These are phyloP conservation scores for Sandelia bainsii DNA, from an alignment of 2,797 vertebrate species.

Conservation along the genomic window DNA sequence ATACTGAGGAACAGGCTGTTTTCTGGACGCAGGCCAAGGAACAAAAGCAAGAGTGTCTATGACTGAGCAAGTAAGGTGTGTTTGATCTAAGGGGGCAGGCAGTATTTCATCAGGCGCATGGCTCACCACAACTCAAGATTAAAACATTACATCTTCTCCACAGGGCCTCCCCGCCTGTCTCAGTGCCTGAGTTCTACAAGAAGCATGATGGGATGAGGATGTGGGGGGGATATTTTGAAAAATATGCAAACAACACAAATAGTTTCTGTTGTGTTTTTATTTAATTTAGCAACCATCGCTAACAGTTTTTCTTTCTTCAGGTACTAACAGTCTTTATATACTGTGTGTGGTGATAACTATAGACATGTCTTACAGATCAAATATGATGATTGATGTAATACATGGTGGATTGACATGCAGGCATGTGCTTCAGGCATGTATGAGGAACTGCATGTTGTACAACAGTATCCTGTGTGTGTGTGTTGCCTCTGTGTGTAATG, in stretches of 20 bases:
- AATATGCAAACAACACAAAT: slow-evolving; percentile 6
- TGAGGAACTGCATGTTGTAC: slow-evolving; percentile 33
- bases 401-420: slow-evolving; percentile 41
- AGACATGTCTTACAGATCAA: neutral
- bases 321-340: too few species aligned
- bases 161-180: slow-evolving; percentile 25
- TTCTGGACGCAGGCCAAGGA: slow-evolving; percentile 2
- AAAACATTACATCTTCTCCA: slow-evolving; percentile 63
- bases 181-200: slow-evolving; percentile 22
- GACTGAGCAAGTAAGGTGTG: slow-evolving; percentile 21
- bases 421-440: slow-evolving; percentile 14
- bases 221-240: neutral
- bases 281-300: neutral
- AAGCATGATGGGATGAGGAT: neutral
- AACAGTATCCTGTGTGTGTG: neutral
- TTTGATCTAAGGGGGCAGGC: slow-evolving; percentile 54
- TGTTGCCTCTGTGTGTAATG: slow-evolving; percentile 3
- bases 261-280: too few species aligned
- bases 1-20: neutral
- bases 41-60: neutral
- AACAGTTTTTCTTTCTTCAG: neutral
- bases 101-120: slow-evolving; percentile 66
- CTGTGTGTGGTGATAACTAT: too few species aligned
- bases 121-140: slow-evolving; percentile 67
- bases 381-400: slow-evolving; percentile 18